Evolutionary conservation across 2,113 vertebrate species (phyloP).

Genomic region (Otis tarda): DNA sequence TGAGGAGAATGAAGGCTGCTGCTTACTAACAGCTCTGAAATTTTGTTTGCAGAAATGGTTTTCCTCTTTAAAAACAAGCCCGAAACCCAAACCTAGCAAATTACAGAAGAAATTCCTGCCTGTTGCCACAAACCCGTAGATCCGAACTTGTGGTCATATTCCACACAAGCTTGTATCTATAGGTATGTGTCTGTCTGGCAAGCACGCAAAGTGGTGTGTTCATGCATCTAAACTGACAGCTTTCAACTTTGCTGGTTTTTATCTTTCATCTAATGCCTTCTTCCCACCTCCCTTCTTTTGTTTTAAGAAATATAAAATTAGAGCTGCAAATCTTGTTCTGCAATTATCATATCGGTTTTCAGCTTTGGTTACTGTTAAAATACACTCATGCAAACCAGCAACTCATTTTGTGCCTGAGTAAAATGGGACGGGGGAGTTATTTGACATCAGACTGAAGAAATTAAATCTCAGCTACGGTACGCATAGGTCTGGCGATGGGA

Average conservation of each 20-base stretch:
- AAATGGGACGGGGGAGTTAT: not conserved
- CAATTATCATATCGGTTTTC: not conserved
- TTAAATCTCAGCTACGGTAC: not conserved
- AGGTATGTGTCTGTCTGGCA: conserved; percentile 93
- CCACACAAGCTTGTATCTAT: conserved; percentile 98
- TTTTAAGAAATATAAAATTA: not conserved
- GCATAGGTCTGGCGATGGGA: not conserved
- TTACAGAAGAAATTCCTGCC: conserved; percentile 74
- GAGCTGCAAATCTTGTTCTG: not conserved
- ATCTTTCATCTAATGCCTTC: not conserved
- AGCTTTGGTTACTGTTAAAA: not conserved
- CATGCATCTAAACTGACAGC: not conserved
- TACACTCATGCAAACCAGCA: not conserved
- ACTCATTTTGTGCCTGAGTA: not conserved
- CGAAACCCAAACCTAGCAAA: conserved; percentile 1
- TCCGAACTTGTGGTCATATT: conserved; percentile 97
- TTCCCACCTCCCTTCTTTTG: not conserved
- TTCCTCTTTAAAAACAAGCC: not conserved
- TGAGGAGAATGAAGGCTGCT: not conserved
- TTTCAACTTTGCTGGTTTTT: not conserved
- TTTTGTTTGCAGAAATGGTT: conserved; percentile 58
- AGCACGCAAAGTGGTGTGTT: conserved; percentile 38
- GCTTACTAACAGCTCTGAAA: conserved; percentile 23
- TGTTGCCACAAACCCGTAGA: conserved; percentile 99
- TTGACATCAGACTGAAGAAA: not conserved